Evolutionary conservation across 2,888 invertebrate genomes (phyloP).

Genomic region (Caenorhabditis sp.): DNA sequence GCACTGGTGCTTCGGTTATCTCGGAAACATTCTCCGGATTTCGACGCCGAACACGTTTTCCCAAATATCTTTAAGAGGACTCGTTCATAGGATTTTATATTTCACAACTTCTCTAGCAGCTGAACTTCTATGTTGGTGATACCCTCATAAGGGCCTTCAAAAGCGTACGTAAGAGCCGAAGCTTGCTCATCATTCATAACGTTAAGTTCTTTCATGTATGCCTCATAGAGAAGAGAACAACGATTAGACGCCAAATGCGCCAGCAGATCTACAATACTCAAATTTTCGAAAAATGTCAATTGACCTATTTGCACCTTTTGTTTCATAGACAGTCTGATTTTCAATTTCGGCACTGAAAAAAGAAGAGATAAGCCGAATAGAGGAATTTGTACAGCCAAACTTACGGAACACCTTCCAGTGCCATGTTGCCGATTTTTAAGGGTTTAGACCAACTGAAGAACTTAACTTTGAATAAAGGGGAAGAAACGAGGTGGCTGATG

Average conservation of each 20-base stretch:
- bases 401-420: no score
- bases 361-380: no score
- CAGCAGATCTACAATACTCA: background rate
- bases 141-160: constrained; percentile 14
- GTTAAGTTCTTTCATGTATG: background rate
- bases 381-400: no score
- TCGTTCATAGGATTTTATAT: no score
- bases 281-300: no score
- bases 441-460: no score
- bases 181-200: background rate
- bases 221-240: background rate
- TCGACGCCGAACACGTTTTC: background rate
- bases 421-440: no score
- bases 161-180: background rate
- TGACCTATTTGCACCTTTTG: no score
- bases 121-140: background rate
- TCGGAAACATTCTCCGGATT: background rate
- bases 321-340: background rate
- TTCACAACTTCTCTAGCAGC: constrained; percentile 1
- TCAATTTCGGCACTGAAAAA: no score
- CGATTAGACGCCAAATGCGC: background rate
- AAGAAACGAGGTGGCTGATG: no score
- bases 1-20: background rate
- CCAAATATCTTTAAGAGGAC: background rate
- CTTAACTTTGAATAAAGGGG: no score